Base-by-base conservation (phyloP, 2,797 vertebrate genomes). In the Diglossa cyanea region DNA sequence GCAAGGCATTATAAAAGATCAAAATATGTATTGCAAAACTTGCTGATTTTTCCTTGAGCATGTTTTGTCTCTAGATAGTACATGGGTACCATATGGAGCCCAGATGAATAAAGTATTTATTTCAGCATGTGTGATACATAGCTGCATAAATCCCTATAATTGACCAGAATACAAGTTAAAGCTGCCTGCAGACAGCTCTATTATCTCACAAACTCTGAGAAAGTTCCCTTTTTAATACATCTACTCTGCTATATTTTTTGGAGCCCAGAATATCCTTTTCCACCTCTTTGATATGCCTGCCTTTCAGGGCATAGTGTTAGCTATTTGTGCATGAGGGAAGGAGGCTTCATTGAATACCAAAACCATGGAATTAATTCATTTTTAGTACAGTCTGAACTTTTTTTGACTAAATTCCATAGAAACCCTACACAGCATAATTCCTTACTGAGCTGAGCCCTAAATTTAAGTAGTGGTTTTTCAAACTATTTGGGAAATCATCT, bases 371-470 rank as follows among this genome's bases (percentile, higher is more conserved):
- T 86, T 88, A 86, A 96, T 96, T 94, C 61, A 85, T 30, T 96
- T 93, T 97, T 93, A 94, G 78, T 95, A 90, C 57, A 96, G 78
- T 86, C 90, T 95, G 86, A 94, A 90, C 57, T 94, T 97, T 90
- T 94, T 89, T 92, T 82, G n/a, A 93, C 70, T 93, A 62, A 89
- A 94, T 95, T 94, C 78, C 76, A 65, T 67, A 77, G 80, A 93
- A 95, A 75, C n/a, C 55, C 71, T 94, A 93, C 71, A 90, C 79
- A 95, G 79, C 79, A 31, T 90, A 92, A 91, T 85, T 92, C 54
- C 86, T 80, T 80, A 82, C 79, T 95, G 92, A 93, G 88, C 55
- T 73, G 42, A 91, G 31, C 53, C 80, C 65, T 95, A 84, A 93
- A 87, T 92, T 88, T 91, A 96, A 95, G 88, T 78, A 92, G 79